Conservation (phyloP, 1,140 invertebrate genomes). For the Campodea augens region DNA sequence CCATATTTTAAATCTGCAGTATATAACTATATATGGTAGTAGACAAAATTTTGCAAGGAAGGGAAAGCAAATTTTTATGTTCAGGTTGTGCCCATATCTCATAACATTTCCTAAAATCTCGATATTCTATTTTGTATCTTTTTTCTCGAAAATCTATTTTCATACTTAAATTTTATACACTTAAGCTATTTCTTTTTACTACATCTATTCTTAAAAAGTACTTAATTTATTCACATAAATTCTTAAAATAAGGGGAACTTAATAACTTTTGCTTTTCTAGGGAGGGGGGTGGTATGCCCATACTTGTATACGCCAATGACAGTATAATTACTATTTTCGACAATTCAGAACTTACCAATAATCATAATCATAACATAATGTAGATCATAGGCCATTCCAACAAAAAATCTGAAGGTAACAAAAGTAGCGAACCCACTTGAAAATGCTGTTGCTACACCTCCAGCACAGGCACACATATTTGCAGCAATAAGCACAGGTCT, state of each 20-base stretch:
- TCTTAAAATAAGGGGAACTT: not conserved
- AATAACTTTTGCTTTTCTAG: no score
- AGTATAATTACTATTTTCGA: no score
- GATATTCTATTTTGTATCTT: no score
- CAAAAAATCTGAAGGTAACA: not conserved
- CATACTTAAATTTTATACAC: not conserved
- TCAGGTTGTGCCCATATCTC: no score
- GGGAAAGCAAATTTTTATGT: no score
- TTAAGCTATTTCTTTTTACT: not conserved
- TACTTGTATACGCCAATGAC: no score
- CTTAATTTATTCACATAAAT: not conserved
- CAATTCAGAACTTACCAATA: not conserved
- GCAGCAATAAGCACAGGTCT: conserved; percentile 26
- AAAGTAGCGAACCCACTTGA: not conserved
- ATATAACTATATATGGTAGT: no score
- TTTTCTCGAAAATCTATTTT: no score
- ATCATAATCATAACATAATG: not conserved
- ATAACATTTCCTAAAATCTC: no score
- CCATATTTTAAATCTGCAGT: no score
- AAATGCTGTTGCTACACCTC: not conserved
- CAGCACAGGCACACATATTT: not conserved
- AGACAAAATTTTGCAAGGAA: no score
- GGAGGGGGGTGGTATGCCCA: no score
- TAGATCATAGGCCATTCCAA: not conserved
- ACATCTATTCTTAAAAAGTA: not conserved